Base-by-base conservation (phyloP, 2,113 vertebrate genomes). In the Sander vitreus region DNA sequence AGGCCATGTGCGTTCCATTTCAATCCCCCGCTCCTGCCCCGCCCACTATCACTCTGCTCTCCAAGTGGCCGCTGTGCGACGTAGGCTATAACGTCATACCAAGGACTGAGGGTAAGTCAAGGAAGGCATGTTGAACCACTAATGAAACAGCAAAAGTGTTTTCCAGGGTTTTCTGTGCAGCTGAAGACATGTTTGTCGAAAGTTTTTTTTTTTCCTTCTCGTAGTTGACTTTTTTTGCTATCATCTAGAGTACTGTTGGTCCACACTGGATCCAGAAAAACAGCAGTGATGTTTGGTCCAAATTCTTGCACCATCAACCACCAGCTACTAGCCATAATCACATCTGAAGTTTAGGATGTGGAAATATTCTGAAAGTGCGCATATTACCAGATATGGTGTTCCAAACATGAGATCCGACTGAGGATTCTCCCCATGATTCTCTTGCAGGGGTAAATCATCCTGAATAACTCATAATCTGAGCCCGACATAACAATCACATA, bases 381-480 rank as follows among this genome's bases (percentile, higher is more conserved):
- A 0, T 36, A 21, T 68, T 7, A 67, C 3, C 13, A 54, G 45
- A 70, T 64, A 65, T 76, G 27, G 5, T 27, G 18, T 58, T 13
- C n/a, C 2, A 5, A 47, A 33, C 14, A 33, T 21, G 33, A 47
- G 1, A 4, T 30, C 25, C 1, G 1, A 62, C 57, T 23, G 3
- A 76, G n/a, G n/a, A 76, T 23, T 47, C 6, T 19, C 7, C 5
- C 8, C 21, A 30, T 1, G 1, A 18, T 71, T 55, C 5, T 69
- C 33, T 21, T 10, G n/a, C 0, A 0, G 10, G 4, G 58, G 18
- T 53, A 45, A 70, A 74, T 30, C 66, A 39, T 43, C 12, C 19
- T 5, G 21, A 69, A 78, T 45, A 76, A 57, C 27, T 67, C 84
- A 51, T 8, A 67, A 76, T 58, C 25, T 59, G 30, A 76, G 30